Evolutionary conservation across 2,113 vertebrate species (phyloP), one percentile per base, ranked within the genome.

Genomic region (Ifrita kowaldi): DNA sequence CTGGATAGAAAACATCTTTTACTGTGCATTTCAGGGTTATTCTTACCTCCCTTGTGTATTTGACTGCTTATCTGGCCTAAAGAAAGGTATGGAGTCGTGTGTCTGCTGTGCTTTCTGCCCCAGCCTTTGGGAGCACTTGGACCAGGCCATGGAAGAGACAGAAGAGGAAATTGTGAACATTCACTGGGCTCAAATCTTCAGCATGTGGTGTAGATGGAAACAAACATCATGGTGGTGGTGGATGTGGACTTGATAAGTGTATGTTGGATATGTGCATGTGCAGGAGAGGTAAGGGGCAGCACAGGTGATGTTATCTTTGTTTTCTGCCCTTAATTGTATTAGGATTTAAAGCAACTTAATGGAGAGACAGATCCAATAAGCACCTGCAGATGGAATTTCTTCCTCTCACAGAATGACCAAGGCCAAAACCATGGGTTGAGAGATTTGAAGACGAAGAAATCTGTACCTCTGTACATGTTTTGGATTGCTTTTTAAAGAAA

Each of bases 1-100:
- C 46, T 55, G 24, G 37, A 8, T 22, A 19, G n/a, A 27, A 53
- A 33, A 7, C 21, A 5, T 26, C 24, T 76, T 35, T 71, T 24
- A 4, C 17, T 39, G 21, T 30, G 49, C 26, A 1, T 37, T 39
- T 60, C 13, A 16, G 71, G 46, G 8, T 62, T 59, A 3, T 65
- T 81, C n/a, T 52, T 52, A 4, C 59, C 32, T 64, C 9, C 10
- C 5, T 3, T 2, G 2, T 47, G 60, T 21, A 3, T 57, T 60
- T 47, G 16, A 4, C 37, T 67, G 49, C 30, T 15, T 11, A 1
- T 33, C 23, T 81, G 67, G 16, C 39, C 6, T 24, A 21, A 57
- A 53, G 28, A 35, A 70, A 13, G 37, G 41, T 24, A 1, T 11
- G 32, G 41, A 62, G 18, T 33, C 0, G 1, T n/a, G 1, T 5